These are phyloP conservation scores for Thyatira batis DNA, from an alignment of 2,888 invertebrate genomes.

Conservation along the genomic window DNA sequence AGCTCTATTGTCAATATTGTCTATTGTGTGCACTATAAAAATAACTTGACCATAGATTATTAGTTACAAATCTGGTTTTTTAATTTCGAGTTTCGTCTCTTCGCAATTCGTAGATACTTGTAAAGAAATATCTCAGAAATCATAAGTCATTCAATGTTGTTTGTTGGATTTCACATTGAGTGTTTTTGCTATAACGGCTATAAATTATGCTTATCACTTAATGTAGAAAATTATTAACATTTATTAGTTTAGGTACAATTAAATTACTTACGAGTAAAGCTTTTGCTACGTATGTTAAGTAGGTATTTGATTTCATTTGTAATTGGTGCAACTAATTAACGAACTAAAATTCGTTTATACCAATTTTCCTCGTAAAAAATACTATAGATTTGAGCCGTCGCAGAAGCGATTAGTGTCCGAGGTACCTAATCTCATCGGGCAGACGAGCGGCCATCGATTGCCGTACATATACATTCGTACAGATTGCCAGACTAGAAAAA, in stretches of 20 bases:
- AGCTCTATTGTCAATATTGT: slow-evolving; percentile 2
- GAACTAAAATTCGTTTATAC: neutral
- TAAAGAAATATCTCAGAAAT: neutral
- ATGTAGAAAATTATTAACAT: slow-evolving; percentile 5
- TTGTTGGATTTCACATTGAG: neutral
- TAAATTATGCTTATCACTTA: neutral
- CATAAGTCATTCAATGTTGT: neutral
- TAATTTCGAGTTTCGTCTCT: neutral
- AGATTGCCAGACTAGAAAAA: slow-evolving; percentile 76
- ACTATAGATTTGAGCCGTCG: neutral
- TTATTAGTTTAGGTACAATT: slow-evolving; percentile 3
- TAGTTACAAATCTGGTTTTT: neutral
- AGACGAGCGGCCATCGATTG: slow-evolving; percentile 54
- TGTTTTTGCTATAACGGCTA: neutral
- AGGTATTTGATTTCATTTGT: too few relatives aligned
- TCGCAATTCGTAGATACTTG: neutral
- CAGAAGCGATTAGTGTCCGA: neutral
- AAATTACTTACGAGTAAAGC: neutral
- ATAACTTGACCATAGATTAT: slow-evolving; percentile 8
- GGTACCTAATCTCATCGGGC: slow-evolving; percentile 25
- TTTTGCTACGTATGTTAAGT: neutral
- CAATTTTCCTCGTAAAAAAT: neutral
- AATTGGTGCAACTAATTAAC: neutral
- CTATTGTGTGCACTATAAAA: slow-evolving; percentile 14
- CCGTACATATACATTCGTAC: slow-evolving; percentile 37